phyloP scores from a whole-genome alignment of 2,888 invertebrate genomes.

The Esperia sulphurella region DNA sequence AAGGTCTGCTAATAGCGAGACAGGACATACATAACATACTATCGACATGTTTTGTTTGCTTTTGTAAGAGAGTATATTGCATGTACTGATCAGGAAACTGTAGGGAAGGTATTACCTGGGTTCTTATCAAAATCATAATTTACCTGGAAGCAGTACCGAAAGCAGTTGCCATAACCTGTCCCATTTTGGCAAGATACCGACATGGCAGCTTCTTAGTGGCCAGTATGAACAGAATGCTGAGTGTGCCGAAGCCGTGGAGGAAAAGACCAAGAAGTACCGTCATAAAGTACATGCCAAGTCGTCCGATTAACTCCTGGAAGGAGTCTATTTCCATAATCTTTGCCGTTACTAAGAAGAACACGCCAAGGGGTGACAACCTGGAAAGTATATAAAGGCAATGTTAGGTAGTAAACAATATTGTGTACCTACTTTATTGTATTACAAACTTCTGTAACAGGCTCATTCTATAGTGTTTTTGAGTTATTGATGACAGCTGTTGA shows the following conservation, averaged over 20 bases:
- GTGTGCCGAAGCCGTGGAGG: constrained; percentile 93
- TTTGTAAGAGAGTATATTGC: no score
- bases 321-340: constrained; percentile 95
- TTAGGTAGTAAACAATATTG: neutral
- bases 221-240: constrained; percentile 92
- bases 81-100: no score
- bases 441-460: no score
- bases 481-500: no score
- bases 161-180: constrained; percentile 95
- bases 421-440: no score
- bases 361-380: constrained; percentile 94
- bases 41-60: no score
- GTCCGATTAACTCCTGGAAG: constrained; percentile 89
- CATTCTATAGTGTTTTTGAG: no score
- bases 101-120: no score
- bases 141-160: constrained; percentile 97
- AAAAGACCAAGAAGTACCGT: constrained; percentile 95
- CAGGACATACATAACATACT: no score
- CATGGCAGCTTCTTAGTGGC: constrained; percentile 91
- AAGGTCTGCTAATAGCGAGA: no score
- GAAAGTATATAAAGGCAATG: constrained; percentile 19
- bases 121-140: neutral
- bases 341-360: constrained; percentile 92
- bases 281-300: constrained; percentile 94
- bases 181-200: constrained; percentile 88